Percentiles rank a stretch among this genome's conserved stretches.
These are phyloP conservation scores for Heliornis fulica DNA, from an alignment of 2,113 vertebrate genomes.

Conservation along the genomic window DNA sequence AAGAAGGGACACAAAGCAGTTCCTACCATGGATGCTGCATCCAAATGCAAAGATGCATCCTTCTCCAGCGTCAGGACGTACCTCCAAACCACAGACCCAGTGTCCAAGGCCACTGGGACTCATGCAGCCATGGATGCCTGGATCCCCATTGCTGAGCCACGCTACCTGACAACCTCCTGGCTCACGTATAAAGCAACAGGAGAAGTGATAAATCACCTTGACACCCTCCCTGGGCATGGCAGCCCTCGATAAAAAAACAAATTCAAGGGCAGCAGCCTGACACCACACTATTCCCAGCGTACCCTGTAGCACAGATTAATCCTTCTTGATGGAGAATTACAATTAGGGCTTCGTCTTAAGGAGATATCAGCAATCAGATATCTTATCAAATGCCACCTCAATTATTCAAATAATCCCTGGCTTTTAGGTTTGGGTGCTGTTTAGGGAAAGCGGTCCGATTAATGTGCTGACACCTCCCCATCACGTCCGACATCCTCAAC, in stretches of 20 bases:
- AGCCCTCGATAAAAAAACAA: not conserved
- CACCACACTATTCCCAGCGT: not conserved
- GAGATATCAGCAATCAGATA: conserved; percentile 37
- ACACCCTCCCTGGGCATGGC: not conserved
- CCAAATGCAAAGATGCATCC: rapidly evolving
- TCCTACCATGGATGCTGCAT: not conserved
- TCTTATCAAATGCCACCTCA: conserved; percentile 43
- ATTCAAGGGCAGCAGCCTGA: not conserved
- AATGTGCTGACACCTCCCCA: conserved; percentile 44
- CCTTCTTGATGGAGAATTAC: conserved; percentile 13
- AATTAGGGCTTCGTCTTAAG: conserved; percentile 18
- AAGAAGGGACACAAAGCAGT: not conserved
- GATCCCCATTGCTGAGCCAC: rapidly evolving
- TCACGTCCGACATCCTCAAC: conserved; percentile 38
- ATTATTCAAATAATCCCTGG: conserved; percentile 42
- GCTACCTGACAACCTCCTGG: not conserved
- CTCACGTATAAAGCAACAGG: not conserved
- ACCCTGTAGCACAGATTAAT: not conserved
- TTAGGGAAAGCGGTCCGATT: conserved; percentile 12
- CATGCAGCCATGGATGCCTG: not conserved
- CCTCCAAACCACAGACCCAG: not conserved
- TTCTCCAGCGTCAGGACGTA: rapidly evolving
- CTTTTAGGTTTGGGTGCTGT: conserved; percentile 31
- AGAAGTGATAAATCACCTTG: not conserved
- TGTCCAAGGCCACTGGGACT: not conserved